Conservation (phyloP, 2,888 invertebrate species). For the Drosophila longiperda region DNA sequence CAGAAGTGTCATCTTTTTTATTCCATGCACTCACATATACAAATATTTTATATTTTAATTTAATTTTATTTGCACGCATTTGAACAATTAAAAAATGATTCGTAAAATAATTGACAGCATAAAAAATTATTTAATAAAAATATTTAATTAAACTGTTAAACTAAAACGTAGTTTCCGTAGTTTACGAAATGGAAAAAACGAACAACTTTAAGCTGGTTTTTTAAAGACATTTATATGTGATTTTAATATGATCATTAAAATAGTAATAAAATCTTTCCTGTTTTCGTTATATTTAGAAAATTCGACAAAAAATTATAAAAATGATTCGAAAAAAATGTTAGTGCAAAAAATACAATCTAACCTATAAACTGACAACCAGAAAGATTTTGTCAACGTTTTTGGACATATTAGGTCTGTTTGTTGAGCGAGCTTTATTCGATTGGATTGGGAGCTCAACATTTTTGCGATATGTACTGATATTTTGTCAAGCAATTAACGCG, state of each 20-base stretch:
- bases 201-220: background rate
- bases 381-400: conserved; percentile 5
- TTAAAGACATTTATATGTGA: background rate
- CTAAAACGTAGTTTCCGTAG: background rate
- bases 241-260: background rate
- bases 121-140: background rate
- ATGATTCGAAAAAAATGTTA: background rate
- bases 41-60: background rate
- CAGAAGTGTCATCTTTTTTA: background rate
- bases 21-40: no score
- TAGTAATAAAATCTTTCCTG: background rate
- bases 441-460: conserved; percentile 23
- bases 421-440: conserved; percentile 22
- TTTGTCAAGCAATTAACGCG: conserved; percentile 70
- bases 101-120: background rate
- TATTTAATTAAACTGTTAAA: background rate
- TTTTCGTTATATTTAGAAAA: background rate
- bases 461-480: conserved; percentile 41
- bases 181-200: background rate
- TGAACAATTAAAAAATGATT: background rate
- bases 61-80: background rate
- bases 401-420: conserved; percentile 5
- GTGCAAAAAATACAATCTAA: conserved; percentile 7
- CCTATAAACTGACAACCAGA: background rate
- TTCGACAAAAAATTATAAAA: background rate